Evolutionary conservation across 2,888 invertebrate species (phyloP).

Genomic region (Drosophila cracens): DNA sequence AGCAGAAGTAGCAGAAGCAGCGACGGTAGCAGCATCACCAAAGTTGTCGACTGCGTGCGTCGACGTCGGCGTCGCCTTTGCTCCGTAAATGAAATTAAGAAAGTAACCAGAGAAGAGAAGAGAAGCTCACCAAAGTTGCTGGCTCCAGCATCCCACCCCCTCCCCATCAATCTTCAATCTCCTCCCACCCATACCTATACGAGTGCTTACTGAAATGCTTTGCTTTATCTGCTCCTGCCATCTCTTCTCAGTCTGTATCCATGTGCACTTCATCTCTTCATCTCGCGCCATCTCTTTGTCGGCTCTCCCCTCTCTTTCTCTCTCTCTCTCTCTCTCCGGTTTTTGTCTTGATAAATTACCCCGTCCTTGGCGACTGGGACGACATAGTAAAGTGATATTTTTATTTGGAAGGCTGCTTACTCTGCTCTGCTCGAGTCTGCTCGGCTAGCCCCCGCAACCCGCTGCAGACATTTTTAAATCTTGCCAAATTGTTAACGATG

Average conservation of each 20-base stretch:
- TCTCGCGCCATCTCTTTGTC: slow-evolving; percentile 24
- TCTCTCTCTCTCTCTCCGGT: slow-evolving; percentile 24
- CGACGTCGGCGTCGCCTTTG: slow-evolving; percentile 40
- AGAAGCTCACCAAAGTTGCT: slow-evolving; percentile 51
- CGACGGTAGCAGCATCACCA: slow-evolving; percentile 28
- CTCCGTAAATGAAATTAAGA: slow-evolving; percentile 78
- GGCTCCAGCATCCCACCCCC: background rate
- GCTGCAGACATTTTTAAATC: slow-evolving; percentile 73
- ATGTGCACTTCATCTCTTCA: slow-evolving; percentile 50
- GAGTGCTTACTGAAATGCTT: slow-evolving; percentile 56
- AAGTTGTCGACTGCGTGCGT: slow-evolving; percentile 41
- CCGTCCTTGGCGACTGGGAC: slow-evolving; percentile 72
- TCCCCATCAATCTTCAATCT: background rate
- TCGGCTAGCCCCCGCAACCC: background rate
- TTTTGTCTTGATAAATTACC: slow-evolving; percentile 81
- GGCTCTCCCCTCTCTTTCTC: slow-evolving; percentile 4
- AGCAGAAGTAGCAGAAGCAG: slow-evolving; percentile 49
- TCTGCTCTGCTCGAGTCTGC: background rate
- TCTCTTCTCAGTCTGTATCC: slow-evolving; percentile 45
- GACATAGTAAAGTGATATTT: slow-evolving; percentile 80
- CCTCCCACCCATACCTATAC: slow-evolving; percentile 28
- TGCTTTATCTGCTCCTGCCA: slow-evolving; percentile 64
- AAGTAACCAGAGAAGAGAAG: slow-evolving; percentile 74
- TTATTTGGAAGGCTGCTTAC: slow-evolving; percentile 59
- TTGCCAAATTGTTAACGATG: slow-evolving; percentile 81